Percentiles rank a stretch among this genome's conserved stretches.
These are phyloP conservation scores for Rhipidura dahli DNA, from an alignment of 2,113 vertebrate species.

Conservation along the genomic window DNA sequence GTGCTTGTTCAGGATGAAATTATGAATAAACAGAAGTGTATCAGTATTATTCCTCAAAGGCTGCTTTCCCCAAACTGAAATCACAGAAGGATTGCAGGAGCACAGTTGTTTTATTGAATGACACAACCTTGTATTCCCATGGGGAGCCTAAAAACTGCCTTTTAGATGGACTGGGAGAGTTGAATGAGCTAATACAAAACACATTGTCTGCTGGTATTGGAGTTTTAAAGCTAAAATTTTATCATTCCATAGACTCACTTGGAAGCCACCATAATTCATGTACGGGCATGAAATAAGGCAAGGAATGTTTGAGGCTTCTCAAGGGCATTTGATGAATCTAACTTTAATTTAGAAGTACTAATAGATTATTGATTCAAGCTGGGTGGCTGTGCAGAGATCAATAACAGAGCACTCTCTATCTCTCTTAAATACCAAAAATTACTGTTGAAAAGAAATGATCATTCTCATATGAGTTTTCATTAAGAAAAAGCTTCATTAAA, in stretches of 20 bases:
- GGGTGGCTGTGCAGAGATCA: conserved; percentile 53
- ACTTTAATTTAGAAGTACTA: conserved; percentile 77
- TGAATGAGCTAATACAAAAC: conserved; percentile 68
- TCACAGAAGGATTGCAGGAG: conserved; percentile 30
- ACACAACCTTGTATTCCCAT: conserved; percentile 33
- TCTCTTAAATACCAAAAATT: conserved; percentile 63
- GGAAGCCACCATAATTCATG: conserved; percentile 7
- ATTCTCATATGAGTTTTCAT: background rate
- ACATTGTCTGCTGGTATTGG: conserved; percentile 67
- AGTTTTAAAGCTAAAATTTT: conserved; percentile 66
- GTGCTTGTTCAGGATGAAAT: background rate
- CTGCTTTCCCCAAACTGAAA: conserved; percentile 34
- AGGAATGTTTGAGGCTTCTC: conserved; percentile 63
- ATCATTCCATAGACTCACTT: conserved; percentile 50
- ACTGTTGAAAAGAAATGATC: background rate
- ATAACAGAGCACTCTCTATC: conserved; percentile 41
- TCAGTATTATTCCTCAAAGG: conserved; percentile 37
- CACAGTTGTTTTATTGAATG: conserved; percentile 58
- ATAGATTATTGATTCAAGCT: conserved; percentile 79
- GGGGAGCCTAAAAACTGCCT: conserved; percentile 61
- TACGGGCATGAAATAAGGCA: conserved; percentile 22
- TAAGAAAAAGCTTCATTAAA: background rate
- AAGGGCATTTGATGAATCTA: conserved; percentile 72
- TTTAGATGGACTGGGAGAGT: conserved; percentile 33
- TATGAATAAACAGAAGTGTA: background rate